Conservation (phyloP, 2,797 vertebrate genomes). For the Columba guinea region DNA sequence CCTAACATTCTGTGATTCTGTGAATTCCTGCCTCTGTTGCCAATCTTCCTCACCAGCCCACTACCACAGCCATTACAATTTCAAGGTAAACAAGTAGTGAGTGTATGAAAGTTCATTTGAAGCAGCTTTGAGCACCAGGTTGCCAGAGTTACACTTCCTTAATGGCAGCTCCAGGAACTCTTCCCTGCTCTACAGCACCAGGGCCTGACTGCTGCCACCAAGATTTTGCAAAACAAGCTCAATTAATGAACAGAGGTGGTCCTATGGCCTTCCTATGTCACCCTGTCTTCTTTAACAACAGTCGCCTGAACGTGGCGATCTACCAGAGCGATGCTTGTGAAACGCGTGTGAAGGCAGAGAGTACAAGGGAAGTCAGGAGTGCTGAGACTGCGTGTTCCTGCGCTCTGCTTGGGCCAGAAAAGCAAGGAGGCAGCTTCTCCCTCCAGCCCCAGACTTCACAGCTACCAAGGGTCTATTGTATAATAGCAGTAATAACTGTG, state of each 20-base stretch:
- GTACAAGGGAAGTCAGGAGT: accelerated
- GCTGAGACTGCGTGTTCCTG: background rate
- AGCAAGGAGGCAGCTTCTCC: background rate
- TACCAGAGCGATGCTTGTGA: background rate
- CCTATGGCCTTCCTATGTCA: accelerated
- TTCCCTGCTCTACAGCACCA: background rate
- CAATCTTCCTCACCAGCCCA: background rate
- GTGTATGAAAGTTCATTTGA: background rate
- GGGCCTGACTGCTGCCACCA: background rate
- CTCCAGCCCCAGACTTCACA: background rate
- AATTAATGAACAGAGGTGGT: accelerated
- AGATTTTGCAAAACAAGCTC: background rate
- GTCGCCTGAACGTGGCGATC: accelerated
- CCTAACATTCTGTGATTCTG: too few species aligned
- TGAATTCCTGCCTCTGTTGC: background rate
- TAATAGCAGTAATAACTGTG: background rate
- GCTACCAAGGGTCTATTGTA: background rate
- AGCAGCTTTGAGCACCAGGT: background rate
- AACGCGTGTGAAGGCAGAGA: accelerated
- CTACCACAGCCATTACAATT: background rate
- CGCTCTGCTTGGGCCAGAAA: background rate
- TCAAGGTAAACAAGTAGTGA: background rate
- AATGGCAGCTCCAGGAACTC: background rate
- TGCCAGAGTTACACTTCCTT: background rate
- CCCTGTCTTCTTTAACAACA: background rate